Conservation (phyloP, 2,797 vertebrate species). For the Dendrocincla tyrannina region DNA sequence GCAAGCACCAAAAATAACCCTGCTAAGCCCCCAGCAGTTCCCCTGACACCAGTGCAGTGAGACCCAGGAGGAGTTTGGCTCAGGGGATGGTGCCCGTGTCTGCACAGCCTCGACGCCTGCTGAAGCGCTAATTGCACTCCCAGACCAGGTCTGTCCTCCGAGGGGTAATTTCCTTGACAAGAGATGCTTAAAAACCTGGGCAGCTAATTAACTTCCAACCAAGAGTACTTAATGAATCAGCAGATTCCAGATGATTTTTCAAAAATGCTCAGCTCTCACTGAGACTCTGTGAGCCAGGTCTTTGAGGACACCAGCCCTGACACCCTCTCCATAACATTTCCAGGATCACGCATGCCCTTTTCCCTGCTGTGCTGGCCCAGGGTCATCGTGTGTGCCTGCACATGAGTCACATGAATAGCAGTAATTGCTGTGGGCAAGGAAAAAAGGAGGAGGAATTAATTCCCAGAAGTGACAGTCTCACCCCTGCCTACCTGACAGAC, state of each 20-base stretch:
- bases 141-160: neutral
- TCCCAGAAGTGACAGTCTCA: neutral
- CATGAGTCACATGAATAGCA: neutral
- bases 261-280: neutral
- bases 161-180: neutral
- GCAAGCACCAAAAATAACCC: conserved; percentile 5
- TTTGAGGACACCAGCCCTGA: neutral
- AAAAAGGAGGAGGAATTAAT: neutral
- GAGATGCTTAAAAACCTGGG: neutral
- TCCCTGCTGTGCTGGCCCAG: neutral
- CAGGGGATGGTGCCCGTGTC: neutral
- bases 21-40: neutral
- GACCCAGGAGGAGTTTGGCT: neutral
- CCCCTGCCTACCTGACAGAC: neutral
- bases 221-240: neutral
- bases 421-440: neutral
- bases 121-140: conserved; percentile 11
- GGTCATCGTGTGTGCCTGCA: neutral
- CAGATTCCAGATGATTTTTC: neutral
- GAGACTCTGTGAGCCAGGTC: neutral
- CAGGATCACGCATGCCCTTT: neutral
- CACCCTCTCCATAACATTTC: neutral
- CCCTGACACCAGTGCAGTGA: neutral
- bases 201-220: conserved; percentile 16
- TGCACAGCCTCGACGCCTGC: neutral